Conservation (phyloP, 2,797 vertebrate species). For the Peromyscus attwateri region DNA sequence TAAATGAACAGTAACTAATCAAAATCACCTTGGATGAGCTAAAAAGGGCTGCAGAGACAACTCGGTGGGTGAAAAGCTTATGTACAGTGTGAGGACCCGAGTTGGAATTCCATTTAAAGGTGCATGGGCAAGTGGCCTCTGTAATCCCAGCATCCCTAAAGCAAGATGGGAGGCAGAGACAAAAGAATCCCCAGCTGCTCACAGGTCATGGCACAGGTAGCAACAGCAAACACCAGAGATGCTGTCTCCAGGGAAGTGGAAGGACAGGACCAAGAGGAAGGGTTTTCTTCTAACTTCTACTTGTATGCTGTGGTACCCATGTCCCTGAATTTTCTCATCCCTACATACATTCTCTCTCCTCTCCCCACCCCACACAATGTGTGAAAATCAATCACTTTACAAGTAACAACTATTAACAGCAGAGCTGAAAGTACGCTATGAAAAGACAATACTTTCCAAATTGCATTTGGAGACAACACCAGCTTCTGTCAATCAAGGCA, state of each 20-base stretch:
- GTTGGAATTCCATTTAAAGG: not conserved
- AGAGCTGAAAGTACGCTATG: rapidly evolving
- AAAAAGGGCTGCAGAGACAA: not conserved
- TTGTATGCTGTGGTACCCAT: not conserved
- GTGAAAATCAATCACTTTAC: not conserved
- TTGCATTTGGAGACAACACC: not conserved
- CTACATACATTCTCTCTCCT: not conserved
- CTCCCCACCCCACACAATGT: not conserved
- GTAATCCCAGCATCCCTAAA: not conserved
- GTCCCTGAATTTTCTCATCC: not conserved
- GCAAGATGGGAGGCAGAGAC: not conserved
- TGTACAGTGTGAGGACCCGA: no score
- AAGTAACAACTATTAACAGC: not conserved
- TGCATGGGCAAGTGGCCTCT: not conserved
- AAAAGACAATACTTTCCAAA: not conserved
- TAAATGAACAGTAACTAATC: not conserved
- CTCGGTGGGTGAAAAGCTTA: no score
- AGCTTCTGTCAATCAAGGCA: not conserved
- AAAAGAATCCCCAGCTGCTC: not conserved
- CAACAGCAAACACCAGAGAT: not conserved
- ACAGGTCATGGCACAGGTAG: not conserved
- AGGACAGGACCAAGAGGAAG: not conserved
- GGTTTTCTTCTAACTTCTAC: not conserved
- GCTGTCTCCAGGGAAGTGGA: not conserved
- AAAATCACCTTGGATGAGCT: not conserved